Base-by-base conservation (phyloP, 2,888 invertebrate species). In the Drosophila setosimentum region DNA sequence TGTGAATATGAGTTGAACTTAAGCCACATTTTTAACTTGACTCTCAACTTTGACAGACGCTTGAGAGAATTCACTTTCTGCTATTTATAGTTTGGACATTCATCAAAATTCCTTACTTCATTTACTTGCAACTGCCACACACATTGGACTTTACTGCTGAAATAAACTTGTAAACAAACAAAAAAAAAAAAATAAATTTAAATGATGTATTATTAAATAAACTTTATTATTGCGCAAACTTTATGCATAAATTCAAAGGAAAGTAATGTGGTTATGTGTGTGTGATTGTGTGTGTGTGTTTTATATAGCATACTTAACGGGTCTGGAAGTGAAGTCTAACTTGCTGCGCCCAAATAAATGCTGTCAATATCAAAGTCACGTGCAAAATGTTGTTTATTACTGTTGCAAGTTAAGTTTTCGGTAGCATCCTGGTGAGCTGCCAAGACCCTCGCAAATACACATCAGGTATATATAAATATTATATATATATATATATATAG, bases 291-390 rank as follows among this genome's bases (percentile, higher is more conserved):
- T 66, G 66, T 67, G 58, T 68, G 55, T 66, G 69, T 77, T 82
- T 70, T 68, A 70, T 76, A 53, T 65, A 67, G 69, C 74, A 80
- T 72, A 77, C 77, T 80, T 75, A 80, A 1, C 49, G 37, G 68
- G 57, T 62, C 62, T 24, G n/a, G 16, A 1, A 29, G 16, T 16
- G 11, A 42, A 30, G 30, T n/a, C n/a, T 8, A 30, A 29, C 32
- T 48, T 65, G 35, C 54, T n/a, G 35, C 53, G 45, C 42, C 30
- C 55, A 32, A 37, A 60, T 59, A 55, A 62, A 68, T 70, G 72
- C 57, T 82, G 86, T 80, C 88, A 78, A 78, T 86, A 83, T 86
- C 86, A 86, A 73, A 87, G 86, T 87, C 86, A 86, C 86, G 86
- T 86, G 81, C 86, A 72, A 83, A 83, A 79, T 83, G 81, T 80